Percentiles rank a stretch among this genome's conserved stretches.
Evolutionary conservation across 2,113 vertebrate species (phyloP).

Genomic region (Tylochromis polylepis): DNA sequence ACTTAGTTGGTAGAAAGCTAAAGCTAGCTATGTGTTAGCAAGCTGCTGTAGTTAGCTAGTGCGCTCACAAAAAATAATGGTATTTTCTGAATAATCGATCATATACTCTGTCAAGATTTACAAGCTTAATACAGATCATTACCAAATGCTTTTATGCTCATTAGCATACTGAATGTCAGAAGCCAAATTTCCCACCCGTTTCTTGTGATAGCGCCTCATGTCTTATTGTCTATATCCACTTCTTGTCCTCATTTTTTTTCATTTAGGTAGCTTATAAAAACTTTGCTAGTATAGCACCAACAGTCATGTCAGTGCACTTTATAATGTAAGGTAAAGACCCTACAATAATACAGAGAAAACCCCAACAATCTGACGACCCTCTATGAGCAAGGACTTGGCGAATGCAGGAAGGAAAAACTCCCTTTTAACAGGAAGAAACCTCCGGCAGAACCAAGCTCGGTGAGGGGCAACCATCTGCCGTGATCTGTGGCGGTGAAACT

Average conservation of each 20-base stretch:
- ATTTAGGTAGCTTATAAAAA: neutral
- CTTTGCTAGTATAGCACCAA: neutral
- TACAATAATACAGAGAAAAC: neutral
- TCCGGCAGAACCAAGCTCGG: neutral
- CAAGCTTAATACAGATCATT: neutral
- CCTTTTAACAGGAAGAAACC: neutral
- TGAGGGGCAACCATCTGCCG: neutral
- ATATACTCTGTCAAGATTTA: neutral
- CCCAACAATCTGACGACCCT: fast-evolving
- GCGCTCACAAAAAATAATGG: neutral
- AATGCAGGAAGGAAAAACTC: neutral
- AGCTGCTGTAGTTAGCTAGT: neutral
- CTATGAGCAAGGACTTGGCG: neutral
- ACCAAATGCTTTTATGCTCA: neutral
- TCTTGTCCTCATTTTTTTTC: neutral
- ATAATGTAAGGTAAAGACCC: neutral
- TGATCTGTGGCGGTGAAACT: neutral
- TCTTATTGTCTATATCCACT: fast-evolving
- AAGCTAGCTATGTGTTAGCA: neutral
- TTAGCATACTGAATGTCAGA: fast-evolving
- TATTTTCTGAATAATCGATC: fast-evolving
- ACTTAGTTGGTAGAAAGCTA: neutral
- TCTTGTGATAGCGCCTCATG: neutral
- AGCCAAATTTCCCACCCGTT: neutral
- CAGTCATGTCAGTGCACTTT: neutral